These are phyloP conservation scores for Dynastes grantii DNA, from an alignment of 2,888 invertebrate genomes.

Conservation along the genomic window DNA sequence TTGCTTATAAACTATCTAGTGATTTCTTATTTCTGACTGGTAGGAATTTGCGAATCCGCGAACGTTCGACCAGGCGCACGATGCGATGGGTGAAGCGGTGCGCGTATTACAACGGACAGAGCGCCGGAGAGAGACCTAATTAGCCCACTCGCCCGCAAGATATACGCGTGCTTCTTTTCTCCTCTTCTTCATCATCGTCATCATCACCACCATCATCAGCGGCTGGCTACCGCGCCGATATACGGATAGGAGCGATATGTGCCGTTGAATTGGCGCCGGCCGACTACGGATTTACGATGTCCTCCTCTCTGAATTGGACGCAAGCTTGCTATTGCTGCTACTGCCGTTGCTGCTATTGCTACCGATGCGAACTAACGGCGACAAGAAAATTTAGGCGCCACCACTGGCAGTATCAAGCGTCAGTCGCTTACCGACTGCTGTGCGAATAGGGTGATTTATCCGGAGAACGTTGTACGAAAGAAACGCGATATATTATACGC, in stretches of 20 bases:
- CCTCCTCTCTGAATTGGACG: constrained; percentile 55
- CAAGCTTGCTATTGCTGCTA: constrained; percentile 48
- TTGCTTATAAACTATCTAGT: too few relatives aligned
- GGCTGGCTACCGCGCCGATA: constrained; percentile 7
- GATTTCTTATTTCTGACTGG: too few relatives aligned
- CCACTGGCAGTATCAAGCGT: constrained; percentile 57
- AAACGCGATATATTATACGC: background rate
- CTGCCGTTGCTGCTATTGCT: constrained; percentile 2
- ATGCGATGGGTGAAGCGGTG: too few relatives aligned
- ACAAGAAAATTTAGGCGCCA: constrained; percentile 65
- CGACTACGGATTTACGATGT: constrained; percentile 60
- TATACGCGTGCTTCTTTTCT: background rate
- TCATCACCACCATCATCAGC: too few relatives aligned
- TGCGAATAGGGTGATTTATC: constrained; percentile 59
- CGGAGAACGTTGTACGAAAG: background rate
- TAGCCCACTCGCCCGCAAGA: background rate
- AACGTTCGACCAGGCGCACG: too few relatives aligned
- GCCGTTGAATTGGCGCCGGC: constrained; percentile 57
- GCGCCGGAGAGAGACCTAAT: too few relatives aligned
- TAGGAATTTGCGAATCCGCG: too few relatives aligned
- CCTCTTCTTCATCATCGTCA: too few relatives aligned
- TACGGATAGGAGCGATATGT: constrained; percentile 31
- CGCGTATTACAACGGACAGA: too few relatives aligned
- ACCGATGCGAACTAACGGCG: constrained; percentile 52
- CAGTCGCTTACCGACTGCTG: constrained; percentile 57